Conservation (phyloP, 2,113 vertebrate species). For the Bufo bufo region DNA sequence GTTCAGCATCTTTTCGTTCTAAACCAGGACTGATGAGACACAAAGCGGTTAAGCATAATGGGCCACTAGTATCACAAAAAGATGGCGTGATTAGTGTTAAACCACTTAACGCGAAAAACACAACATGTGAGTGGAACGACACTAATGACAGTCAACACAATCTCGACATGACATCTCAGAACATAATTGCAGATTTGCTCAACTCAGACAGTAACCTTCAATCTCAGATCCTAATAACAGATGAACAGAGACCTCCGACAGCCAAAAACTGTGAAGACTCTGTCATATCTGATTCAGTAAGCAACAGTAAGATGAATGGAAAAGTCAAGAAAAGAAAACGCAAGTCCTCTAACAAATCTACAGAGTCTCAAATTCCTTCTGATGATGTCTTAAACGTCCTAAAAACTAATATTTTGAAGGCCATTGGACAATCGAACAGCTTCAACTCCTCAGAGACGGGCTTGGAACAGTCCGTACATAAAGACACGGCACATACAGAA, state of each 20-base stretch:
- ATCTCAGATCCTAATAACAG: accelerated
- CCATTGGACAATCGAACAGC: conserved; percentile 27
- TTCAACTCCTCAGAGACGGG: not conserved
- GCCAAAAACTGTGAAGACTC: conserved; percentile 43
- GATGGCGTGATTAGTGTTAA: not conserved
- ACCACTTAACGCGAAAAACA: not conserved
- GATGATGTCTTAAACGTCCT: conserved; percentile 69
- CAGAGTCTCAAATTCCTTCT: conserved; percentile 64
- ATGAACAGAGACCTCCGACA: accelerated
- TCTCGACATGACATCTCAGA: conserved; percentile 53
- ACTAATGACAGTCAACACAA: conserved; percentile 26
- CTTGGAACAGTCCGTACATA: not conserved
- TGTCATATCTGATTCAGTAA: not conserved
- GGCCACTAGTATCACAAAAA: conserved; percentile 52
- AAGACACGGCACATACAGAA: not conserved
- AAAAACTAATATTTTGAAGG: conserved; percentile 73
- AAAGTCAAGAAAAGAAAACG: conserved; percentile 63
- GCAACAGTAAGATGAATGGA: conserved; percentile 58
- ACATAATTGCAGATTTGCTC: not conserved
- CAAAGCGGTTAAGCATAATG: conserved; percentile 88
- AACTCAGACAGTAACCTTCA: conserved; percentile 16
- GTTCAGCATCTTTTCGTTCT: conserved; percentile 85
- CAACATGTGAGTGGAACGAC: not conserved
- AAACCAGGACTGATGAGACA: conserved; percentile 90
- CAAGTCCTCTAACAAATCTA: conserved; percentile 44